Evolutionary conservation across 1,140 invertebrate species (phyloP).

Genomic region (Ctenoplectra terminalis): DNA sequence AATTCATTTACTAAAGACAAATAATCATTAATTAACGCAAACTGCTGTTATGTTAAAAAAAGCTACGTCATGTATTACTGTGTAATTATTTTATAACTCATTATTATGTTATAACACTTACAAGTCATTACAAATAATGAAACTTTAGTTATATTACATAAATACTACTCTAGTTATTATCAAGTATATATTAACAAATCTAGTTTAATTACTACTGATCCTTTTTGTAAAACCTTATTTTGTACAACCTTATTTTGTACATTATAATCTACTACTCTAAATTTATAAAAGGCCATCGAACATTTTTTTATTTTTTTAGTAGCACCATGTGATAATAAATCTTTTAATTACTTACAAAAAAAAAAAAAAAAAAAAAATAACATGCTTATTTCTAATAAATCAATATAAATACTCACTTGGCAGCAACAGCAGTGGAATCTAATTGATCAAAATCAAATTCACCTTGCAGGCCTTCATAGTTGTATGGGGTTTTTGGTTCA

Average conservation of each 20-base stretch:
- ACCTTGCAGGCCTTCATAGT: slow-evolving; percentile 88
- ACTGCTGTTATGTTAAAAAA: too few species aligned
- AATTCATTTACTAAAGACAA: too few species aligned
- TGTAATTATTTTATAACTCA: too few species aligned
- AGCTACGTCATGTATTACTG: too few species aligned
- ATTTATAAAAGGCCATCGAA: not conserved
- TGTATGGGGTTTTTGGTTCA: slow-evolving; percentile 98
- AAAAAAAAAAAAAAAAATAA: too few species aligned
- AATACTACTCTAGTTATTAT: not conserved
- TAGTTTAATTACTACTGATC: not conserved
- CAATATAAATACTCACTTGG: slow-evolving; percentile 84
- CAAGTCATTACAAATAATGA: too few species aligned
- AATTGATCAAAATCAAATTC: slow-evolving; percentile 89
- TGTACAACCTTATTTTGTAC: too few species aligned
- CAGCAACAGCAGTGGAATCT: slow-evolving; percentile 90
- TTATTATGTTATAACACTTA: too few species aligned
- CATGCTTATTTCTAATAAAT: not conserved
- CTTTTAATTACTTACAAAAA: too few species aligned
- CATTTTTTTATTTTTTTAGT: not conserved
- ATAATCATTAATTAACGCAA: too few species aligned
- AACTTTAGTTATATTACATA: not conserved
- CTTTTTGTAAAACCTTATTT: not conserved
- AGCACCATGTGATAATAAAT: not conserved
- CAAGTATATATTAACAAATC: not conserved
- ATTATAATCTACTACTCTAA: too few species aligned